Percentiles rank a stretch among this genome's conserved stretches.
phyloP scores from a whole-genome alignment of 2,888 invertebrate species.

The Cheiracanthium punctorium region DNA sequence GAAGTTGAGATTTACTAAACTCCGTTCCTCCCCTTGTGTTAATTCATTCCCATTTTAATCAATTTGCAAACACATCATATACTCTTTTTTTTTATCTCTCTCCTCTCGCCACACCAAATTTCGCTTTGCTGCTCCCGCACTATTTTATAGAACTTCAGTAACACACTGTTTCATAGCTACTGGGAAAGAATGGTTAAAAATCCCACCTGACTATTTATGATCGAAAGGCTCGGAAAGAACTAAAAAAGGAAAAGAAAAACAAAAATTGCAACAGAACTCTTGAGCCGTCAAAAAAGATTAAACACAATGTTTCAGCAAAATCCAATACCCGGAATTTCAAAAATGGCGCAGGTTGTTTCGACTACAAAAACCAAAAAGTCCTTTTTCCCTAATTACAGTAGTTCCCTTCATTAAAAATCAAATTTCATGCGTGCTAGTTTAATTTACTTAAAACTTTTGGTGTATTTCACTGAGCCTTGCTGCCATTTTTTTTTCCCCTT shows the following conservation, averaged over 20 bases:
- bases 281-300: constrained; percentile 11
- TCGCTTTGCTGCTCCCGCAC: no score
- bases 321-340: neutral
- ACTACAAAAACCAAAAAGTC: constrained; percentile 15
- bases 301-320: neutral
- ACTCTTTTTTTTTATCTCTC: no score
- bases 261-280: no score
- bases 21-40: neutral
- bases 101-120: no score
- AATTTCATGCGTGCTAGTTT: constrained; percentile 11
- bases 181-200: neutral
- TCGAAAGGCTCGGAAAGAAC: neutral
- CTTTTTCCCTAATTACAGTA: constrained; percentile 8
- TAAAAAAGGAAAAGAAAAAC: neutral
- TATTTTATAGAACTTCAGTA: no score
- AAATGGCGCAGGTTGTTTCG: neutral
- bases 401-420: constrained; percentile 17
- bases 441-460: constrained; percentile 15
- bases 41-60: neutral
- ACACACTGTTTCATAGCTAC: no score
- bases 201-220: constrained; percentile 10
- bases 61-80: neutral
- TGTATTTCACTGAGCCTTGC: neutral
- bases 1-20: no score
- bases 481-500: neutral